Evolutionary conservation across 1,140 invertebrate species (phyloP).

Genomic region (Triops longicaudatus): DNA sequence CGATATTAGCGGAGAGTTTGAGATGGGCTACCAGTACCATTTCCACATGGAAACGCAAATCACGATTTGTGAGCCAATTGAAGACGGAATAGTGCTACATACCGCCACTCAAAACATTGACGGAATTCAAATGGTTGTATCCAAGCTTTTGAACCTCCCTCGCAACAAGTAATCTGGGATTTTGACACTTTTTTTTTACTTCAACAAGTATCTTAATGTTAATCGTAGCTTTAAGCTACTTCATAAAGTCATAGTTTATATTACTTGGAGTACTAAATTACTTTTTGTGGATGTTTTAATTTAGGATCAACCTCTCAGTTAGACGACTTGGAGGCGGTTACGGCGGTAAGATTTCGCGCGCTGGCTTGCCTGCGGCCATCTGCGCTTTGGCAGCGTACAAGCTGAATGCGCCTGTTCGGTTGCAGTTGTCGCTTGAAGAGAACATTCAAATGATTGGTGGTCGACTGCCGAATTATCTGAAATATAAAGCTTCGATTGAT

Average conservation of each 20-base stretch:
- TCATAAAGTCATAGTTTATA: not conserved
- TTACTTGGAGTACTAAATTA: not conserved
- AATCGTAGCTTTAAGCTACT: too few relatives aligned
- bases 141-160: slow-evolving; percentile 45
- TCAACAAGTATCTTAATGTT: too few relatives aligned
- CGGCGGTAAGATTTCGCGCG: slow-evolving; percentile 55
- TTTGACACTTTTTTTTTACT: too few relatives aligned
- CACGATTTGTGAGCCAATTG: slow-evolving; percentile 37
- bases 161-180: slow-evolving; percentile 38
- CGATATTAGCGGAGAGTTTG: slow-evolving; percentile 38
- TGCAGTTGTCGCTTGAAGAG: slow-evolving; percentile 53
- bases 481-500: slow-evolving; percentile 47
- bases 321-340: slow-evolving; percentile 62
- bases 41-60: slow-evolving; percentile 45
- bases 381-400: slow-evolving; percentile 53
- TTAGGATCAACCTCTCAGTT: slow-evolving; percentile 53
- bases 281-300: slow-evolving; percentile 28
- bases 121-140: slow-evolving; percentile 49
- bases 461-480: slow-evolving; percentile 45
- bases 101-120: slow-evolving; percentile 54
- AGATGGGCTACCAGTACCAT: slow-evolving; percentile 41
- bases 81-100: slow-evolving; percentile 41
- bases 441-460: slow-evolving; percentile 60
- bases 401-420: slow-evolving; percentile 51
- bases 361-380: slow-evolving; percentile 46